Conservation (phyloP, 2,113 vertebrate genomes). For the Nibea albiflora region DNA sequence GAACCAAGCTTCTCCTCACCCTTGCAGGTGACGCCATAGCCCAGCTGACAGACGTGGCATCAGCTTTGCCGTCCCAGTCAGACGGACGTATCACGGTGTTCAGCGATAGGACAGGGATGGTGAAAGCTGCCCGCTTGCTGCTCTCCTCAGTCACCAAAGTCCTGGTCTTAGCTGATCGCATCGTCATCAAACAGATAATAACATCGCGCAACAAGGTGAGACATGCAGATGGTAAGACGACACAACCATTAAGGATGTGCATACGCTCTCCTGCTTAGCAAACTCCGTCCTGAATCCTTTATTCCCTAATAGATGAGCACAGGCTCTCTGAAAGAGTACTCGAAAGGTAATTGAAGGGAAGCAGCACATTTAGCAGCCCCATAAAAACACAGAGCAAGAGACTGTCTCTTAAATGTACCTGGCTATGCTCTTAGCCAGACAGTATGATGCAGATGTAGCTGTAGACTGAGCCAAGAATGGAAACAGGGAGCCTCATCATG, state of each 20-base stretch:
- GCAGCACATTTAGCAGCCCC: constrained; percentile 62
- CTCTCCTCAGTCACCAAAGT: constrained; percentile 99
- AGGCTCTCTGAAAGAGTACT: constrained; percentile 59
- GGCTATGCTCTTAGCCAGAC: constrained; percentile 62
- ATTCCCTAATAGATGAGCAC: constrained; percentile 61
- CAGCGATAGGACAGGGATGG: constrained; percentile 93
- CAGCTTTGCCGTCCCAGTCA: constrained; percentile 79
- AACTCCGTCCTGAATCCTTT: constrained; percentile 36
- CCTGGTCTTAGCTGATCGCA: constrained; percentile 94
- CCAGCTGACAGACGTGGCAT: constrained; percentile 90
- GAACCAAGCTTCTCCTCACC: not conserved
- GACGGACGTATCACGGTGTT: constrained; percentile 90
- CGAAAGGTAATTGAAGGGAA: constrained; percentile 74
- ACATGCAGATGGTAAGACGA: not conserved
- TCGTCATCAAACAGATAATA: constrained; percentile 99
- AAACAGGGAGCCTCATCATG: constrained; percentile 71
- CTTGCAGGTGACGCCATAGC: constrained; percentile 93
- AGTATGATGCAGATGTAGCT: constrained; percentile 51
- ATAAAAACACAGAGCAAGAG: constrained; percentile 54
- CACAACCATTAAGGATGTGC: not conserved
- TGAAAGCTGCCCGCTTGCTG: constrained; percentile 94
- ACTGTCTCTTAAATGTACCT: constrained; percentile 42
- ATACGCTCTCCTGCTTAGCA: constrained; percentile 9
- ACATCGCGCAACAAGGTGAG: constrained; percentile 95
- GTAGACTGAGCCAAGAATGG: constrained; percentile 65